phyloP scores from a whole-genome alignment of 2,113 vertebrate genomes.

The Apteryx mantelli region DNA sequence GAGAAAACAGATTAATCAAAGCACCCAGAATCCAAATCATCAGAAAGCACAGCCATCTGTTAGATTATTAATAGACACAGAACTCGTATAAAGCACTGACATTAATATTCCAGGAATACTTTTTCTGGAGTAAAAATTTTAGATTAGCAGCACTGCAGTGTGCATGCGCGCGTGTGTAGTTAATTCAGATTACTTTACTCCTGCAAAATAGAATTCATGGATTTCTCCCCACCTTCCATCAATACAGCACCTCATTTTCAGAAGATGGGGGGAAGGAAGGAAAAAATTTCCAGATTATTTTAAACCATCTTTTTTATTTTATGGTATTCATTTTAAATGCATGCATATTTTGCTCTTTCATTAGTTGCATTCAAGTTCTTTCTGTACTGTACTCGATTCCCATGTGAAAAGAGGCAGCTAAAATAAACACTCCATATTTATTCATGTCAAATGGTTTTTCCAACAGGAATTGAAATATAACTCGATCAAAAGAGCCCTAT shows the following conservation, averaged over 20 bases:
- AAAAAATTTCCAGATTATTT: not conserved
- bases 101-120: not conserved
- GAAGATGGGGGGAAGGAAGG: not conserved
- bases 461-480: not conserved
- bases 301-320: not conserved
- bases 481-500: not conserved
- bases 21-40: not conserved
- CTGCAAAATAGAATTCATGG: not conserved
- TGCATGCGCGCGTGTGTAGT: too few relatives aligned
- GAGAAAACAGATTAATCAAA: conserved; percentile 21
- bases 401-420: conserved; percentile 34
- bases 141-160: not conserved
- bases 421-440: conserved; percentile 29
- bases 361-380: not conserved
- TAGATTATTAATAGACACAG: conserved; percentile 43
- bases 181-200: not conserved
- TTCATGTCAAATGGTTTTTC: not conserved
- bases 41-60: conserved; percentile 37
- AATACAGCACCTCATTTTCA: not conserved
- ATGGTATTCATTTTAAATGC: not conserved
- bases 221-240: not conserved
- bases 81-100: not conserved
- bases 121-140: not conserved
- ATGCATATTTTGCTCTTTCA: not conserved
- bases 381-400: not conserved